Evolutionary conservation across 2,888 invertebrate genomes (phyloP), one percentile per base, ranked within the genome.

Genomic region (Miltochrista miniata): DNA sequence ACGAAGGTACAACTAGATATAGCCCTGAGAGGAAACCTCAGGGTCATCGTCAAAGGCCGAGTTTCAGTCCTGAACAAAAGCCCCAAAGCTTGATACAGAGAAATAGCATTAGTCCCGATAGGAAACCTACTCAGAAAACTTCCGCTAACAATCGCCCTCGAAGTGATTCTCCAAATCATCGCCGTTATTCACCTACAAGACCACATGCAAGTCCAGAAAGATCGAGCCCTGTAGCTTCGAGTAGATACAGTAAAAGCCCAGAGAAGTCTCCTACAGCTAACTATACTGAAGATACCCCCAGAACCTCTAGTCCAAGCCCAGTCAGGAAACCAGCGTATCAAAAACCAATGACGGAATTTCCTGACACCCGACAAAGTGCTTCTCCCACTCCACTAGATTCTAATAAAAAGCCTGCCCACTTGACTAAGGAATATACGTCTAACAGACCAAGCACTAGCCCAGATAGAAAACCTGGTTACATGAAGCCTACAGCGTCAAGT

Each of bases 41-140:
- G 8, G 74, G 78, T 42, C 50, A 60, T 44, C 74, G 68, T 7
- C 72, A 74, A 15, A 77, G 83, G 59, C 59, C 75, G 0, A 85
- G 82, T 51, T 54, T 59, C 10, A 89, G 87, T 52, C 87, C 87
- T 1, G 87, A 88, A 9, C 87, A 85, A 66, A 67, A 52, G 48
- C 63, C 74, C 1, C 70, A 72, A 33, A 67, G 68, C 14, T 51
- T 61, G 29, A 35, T 55, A 1, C 53, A 64, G 2, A 73, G 64
- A 50, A 58, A 73, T 1, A 78, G 68, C 57, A 36, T 53, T 11
- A 87, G 81, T 55, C 83, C 85, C 10, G 78, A 77, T 31, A 61
- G 68, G 40, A 75, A 70, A 48, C 51, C 64, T 41, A 45, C 53
- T 7, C 40, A 56, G 1, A 67, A 59, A 54, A 24, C 62, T 42